Conservation (phyloP, 2,113 vertebrate species). For the Platanista minor region DNA sequence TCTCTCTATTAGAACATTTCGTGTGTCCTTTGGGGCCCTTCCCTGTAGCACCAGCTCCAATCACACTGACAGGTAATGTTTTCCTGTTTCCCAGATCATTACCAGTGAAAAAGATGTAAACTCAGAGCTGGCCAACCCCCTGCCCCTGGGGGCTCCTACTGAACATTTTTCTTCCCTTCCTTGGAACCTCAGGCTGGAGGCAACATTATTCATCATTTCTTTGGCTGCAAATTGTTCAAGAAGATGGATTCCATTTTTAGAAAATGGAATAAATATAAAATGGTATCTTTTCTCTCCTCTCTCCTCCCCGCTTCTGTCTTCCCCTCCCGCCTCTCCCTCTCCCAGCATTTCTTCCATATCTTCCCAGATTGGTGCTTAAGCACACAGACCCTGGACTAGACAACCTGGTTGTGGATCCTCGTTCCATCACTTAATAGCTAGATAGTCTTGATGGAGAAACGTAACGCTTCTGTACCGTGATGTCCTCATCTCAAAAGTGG, state of each 20-base stretch:
- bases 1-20: neutral
- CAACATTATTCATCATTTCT: neutral
- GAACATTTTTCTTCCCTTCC: neutral
- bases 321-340: neutral
- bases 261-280: neutral
- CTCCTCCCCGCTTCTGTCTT: fast-evolving
- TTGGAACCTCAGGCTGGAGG: neutral
- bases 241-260: neutral
- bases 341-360: neutral
- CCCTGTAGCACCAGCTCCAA: neutral
- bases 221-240: neutral
- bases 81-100: neutral
- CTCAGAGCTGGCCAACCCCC: neutral
- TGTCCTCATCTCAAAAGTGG: neutral
- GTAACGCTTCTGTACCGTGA: neutral
- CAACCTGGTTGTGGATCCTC: neutral
- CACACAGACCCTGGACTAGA: neutral
- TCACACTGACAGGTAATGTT: neutral
- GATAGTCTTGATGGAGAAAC: neutral
- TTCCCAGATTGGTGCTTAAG: neutral
- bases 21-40: neutral
- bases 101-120: neutral
- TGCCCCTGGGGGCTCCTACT: neutral
- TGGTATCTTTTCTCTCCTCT: neutral
- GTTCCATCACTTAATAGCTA: neutral